These are phyloP conservation scores for Calcarius lapponicus DNA, from an alignment of 2,797 vertebrate species.

Conservation along the genomic window DNA sequence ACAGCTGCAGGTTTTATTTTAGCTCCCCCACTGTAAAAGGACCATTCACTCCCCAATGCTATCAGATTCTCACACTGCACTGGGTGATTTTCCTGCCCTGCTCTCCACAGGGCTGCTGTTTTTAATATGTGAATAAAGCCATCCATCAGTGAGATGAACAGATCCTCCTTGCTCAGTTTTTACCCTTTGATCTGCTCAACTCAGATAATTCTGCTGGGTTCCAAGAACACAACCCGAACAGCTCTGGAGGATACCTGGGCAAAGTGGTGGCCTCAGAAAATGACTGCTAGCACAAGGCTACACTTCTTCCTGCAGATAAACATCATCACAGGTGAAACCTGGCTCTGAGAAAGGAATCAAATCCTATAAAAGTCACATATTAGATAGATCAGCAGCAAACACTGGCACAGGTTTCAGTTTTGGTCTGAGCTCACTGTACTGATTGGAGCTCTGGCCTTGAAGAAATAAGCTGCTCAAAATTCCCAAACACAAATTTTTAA, in stretches of 20 bases:
- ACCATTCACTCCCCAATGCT: background rate
- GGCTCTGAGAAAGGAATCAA: background rate
- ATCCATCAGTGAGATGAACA: background rate
- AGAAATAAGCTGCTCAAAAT: background rate
- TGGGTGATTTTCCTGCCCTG: background rate
- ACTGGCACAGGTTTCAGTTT: background rate
- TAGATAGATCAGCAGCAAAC: background rate
- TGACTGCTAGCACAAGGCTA: background rate
- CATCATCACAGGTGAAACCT: background rate
- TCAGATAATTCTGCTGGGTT: background rate
- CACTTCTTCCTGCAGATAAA: background rate
- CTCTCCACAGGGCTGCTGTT: background rate
- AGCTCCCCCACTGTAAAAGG: background rate
- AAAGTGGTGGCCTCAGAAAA: background rate
- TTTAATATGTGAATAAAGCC: background rate
- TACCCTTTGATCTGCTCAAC: background rate
- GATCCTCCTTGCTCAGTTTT: background rate
- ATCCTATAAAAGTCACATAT: background rate
- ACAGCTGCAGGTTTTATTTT: conserved; percentile 34
- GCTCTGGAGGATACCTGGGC: background rate
- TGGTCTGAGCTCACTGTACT: background rate
- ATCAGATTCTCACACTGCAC: background rate
- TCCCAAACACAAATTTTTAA: background rate
- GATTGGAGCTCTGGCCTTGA: background rate
- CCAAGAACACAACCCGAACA: background rate